Base-by-base conservation (phyloP, 1,140 invertebrate species). In the Pemphigus obesinymphae region DNA sequence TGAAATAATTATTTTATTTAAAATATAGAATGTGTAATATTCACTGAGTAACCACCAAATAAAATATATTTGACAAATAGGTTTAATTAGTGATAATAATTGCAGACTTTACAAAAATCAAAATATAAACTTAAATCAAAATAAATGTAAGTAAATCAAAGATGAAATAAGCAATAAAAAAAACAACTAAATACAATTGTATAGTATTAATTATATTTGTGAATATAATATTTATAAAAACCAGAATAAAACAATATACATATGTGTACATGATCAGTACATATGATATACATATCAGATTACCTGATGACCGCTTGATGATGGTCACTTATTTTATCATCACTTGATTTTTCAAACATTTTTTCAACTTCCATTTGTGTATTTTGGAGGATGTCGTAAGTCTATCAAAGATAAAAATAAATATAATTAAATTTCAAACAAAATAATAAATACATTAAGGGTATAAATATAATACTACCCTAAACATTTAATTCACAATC, bases 271-370 rank as follows among this genome's bases (percentile, higher is more conserved):
- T 31, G 31, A 61, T 26, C 37, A 20, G 23, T 40, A 45, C 13
- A 13, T 45, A n/a, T n/a, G n/a, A n/a, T n/a, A n/a, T n/a, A n/a
- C n/a, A n/a, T 55, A 53, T 37, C 31, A 26, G 53, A 31, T 80
- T 80, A 78, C 53, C 75, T 78, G 75, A 78, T 78, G 23, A 80
- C 53, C 23, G 55, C 55, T 63, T 80, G 55, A n/a, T 80, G 76
- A 17, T 80, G 76, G 10, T 80, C 76, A 76, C n/a, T 76, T 29
- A 76, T 23, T 29, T 58, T 58, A 63, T 80, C 55, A 80, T 3
- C 10, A 3, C 3, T 17, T 5, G 68, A 72, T 31, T 61, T 58
- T 17, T 34, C 48, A n/a, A 53, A 29, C 43, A 48, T 50, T 75
- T 75, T 75, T 31, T 80, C 55, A 80, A 80, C 55, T 61, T 80